Percentiles rank a stretch among this genome's conserved stretches.
phyloP scores from a whole-genome alignment of 2,113 vertebrate species.

The Lepidothrix coronata region DNA sequence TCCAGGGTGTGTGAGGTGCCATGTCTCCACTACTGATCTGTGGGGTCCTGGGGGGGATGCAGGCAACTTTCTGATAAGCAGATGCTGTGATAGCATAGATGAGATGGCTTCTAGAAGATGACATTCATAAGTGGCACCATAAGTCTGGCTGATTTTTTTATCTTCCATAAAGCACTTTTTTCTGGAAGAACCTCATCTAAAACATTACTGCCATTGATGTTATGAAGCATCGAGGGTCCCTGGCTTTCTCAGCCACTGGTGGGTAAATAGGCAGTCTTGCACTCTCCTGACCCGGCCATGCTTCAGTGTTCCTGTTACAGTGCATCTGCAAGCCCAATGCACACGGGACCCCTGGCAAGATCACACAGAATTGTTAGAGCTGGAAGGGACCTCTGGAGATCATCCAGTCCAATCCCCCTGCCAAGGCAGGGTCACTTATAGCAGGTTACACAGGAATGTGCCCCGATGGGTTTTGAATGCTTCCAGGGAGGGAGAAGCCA shows the following conservation, averaged over 20 bases:
- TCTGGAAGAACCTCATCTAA: background rate
- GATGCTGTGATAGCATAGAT: background rate
- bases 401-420: background rate
- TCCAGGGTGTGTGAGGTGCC: background rate
- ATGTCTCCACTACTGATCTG: fast-evolving
- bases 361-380: background rate
- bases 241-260: background rate
- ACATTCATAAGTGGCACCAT: background rate
- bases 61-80: background rate
- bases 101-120: background rate
- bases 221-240: background rate
- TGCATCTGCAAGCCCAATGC: background rate
- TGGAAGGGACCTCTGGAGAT: background rate
- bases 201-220: background rate
- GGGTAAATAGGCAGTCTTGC: background rate
- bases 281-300: fast-evolving
- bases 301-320: background rate
- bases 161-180: background rate
- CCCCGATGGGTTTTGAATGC: background rate
- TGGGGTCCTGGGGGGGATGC: background rate
- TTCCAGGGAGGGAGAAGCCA: background rate
- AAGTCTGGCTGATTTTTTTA: background rate
- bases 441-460: background rate
- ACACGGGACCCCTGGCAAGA: background rate
- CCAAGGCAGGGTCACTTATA: background rate